Percentiles rank a stretch among this genome's conserved stretches.
Conservation (phyloP, 2,113 vertebrate genomes). For the Perccottus glenii region DNA sequence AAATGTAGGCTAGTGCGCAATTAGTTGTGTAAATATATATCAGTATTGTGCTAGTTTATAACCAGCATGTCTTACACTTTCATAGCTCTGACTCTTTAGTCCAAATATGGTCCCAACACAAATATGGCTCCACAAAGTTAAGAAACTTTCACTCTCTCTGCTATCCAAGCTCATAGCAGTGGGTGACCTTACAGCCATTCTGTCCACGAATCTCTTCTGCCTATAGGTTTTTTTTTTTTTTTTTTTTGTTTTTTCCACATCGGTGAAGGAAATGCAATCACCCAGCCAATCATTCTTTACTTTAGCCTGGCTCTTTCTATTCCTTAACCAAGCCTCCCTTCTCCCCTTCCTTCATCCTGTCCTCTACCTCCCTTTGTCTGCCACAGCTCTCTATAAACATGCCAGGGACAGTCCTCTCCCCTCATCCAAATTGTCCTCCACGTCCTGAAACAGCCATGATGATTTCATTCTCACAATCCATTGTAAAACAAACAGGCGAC, state of each 20-base stretch:
- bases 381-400: conserved; percentile 59
- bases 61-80: too few species aligned
- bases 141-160: too few species aligned
- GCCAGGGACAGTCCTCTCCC: conserved; percentile 43
- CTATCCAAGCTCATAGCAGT: background rate
- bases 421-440: conserved; percentile 50
- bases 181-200: background rate
- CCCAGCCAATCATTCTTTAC: conserved; percentile 3
- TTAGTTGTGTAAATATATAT: too few species aligned
- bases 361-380: conserved; percentile 16
- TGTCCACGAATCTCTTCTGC: background rate
- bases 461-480: conserved; percentile 64
- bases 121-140: too few species aligned
- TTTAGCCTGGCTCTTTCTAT: conserved; percentile 2
- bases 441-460: conserved; percentile 50
- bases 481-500: conserved; percentile 44
- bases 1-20: too few species aligned
- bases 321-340: background rate
- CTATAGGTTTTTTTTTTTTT: background rate
- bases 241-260: too few species aligned
- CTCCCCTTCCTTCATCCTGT: conserved; percentile 21
- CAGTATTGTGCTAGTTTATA: too few species aligned
- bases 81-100: too few species aligned
- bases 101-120: too few species aligned
- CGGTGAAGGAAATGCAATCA: background rate